Conservation (phyloP, 2,797 vertebrate species). For the Perodicticus potto region DNA sequence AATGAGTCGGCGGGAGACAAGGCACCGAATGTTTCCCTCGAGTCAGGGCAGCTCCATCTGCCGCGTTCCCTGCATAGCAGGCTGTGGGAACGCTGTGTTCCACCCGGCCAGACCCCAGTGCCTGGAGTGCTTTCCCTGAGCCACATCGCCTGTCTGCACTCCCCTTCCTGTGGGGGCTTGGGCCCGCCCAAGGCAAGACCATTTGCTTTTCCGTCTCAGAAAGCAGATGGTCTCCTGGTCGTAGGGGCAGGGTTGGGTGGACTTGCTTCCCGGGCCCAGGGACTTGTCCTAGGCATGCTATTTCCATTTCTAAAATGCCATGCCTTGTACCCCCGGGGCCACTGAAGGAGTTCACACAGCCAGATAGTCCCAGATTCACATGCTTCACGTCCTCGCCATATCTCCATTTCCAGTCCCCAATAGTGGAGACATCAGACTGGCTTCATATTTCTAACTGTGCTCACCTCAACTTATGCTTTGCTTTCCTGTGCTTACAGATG, state of each 20-base stretch:
- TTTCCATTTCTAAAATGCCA: background rate
- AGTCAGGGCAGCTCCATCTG: conserved; percentile 71
- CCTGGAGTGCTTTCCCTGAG: background rate
- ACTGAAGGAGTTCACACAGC: background rate
- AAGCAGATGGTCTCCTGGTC: background rate
- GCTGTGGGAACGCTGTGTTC: conserved; percentile 34
- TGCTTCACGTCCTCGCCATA: background rate
- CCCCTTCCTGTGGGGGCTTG: background rate
- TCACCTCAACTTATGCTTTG: background rate
- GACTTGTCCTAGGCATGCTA: background rate
- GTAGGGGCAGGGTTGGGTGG: background rate
- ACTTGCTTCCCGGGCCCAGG: background rate
- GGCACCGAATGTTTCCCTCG: conserved; percentile 66
- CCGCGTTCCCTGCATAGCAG: conserved; percentile 56
- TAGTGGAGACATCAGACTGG: background rate
- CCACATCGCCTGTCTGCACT: background rate
- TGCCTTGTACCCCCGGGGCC: background rate
- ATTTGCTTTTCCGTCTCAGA: background rate
- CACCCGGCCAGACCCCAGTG: background rate
- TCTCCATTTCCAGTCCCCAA: background rate
- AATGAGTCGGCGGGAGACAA: conserved; percentile 38
- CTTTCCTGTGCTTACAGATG: background rate
- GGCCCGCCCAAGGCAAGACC: background rate
- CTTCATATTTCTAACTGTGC: background rate
- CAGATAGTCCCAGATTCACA: background rate